Evolutionary conservation across 2,888 invertebrate species (phyloP).

Genomic region (Eilema griseolum): DNA sequence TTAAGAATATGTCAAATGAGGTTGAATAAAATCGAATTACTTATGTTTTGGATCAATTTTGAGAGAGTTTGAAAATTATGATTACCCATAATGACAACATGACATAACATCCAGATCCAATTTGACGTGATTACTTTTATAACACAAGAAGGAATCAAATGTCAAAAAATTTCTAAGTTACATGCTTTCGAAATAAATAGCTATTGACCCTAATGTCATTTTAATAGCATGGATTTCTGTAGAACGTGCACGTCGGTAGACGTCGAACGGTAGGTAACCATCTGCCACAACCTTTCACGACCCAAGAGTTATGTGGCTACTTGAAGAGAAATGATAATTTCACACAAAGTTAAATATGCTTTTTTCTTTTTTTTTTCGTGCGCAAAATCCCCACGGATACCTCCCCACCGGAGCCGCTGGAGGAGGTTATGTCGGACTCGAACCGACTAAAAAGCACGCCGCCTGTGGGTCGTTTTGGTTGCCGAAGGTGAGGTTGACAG

Average conservation of each 20-base stretch:
- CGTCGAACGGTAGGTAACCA: slow-evolving; percentile 39
- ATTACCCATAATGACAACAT: neutral
- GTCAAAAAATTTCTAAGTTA: slow-evolving; percentile 44
- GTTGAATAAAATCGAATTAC: too few relatives aligned
- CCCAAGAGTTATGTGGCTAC: slow-evolving; percentile 12
- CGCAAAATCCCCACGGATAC: too few relatives aligned
- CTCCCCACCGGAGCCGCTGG: too few relatives aligned
- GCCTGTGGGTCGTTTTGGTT: too few relatives aligned
- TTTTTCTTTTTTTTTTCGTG: too few relatives aligned
- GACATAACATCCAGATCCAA: slow-evolving; percentile 39
- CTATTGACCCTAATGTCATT: slow-evolving; percentile 45
- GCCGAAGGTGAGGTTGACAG: too few relatives aligned
- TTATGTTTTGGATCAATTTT: too few relatives aligned
- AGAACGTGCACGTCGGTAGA: slow-evolving; percentile 31
- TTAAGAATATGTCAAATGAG: too few relatives aligned
- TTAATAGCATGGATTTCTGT: slow-evolving; percentile 43
- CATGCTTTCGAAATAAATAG: slow-evolving; percentile 48
- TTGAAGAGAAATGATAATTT: slow-evolving; percentile 24
- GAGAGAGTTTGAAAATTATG: too few relatives aligned
- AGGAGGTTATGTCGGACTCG: too few relatives aligned
- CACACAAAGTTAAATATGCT: slow-evolving; percentile 13
- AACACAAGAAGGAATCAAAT: slow-evolving; percentile 52
- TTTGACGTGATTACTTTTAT: slow-evolving; percentile 52
- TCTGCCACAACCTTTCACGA: slow-evolving; percentile 39
- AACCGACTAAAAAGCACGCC: too few relatives aligned